Evolutionary conservation across 2,888 invertebrate genomes (phyloP), one percentile per base, ranked within the genome.

Genomic region (Helleia helle): DNA sequence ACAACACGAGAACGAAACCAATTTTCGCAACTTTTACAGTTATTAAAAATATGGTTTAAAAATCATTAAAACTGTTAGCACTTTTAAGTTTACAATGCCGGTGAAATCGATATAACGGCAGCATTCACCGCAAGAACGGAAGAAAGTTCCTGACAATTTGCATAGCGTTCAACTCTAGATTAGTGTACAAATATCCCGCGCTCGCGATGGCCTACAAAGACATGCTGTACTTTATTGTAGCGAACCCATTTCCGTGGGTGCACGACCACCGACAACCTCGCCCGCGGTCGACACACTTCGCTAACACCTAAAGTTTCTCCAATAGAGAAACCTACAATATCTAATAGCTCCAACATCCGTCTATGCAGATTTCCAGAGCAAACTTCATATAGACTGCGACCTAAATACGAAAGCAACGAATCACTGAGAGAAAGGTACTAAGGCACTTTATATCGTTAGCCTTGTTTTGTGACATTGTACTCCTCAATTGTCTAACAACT

Each of bases 311-410:
- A 79, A 77, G 81, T 83, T 84, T 81, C 81, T 71, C 77, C 76
- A 59, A 70, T 71, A 73, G 80, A 81, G 83, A 84, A 81, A 81
- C 71, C 70, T 67, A 75, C 76, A 72, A 74, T 75, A 74, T 76
- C 73, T 79, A 79, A 77, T 75, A 72, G 71, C 72, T 65, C 72
- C 67, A 52, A 77, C 79, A 80, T 81, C 81, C 81, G 80, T 79
- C 76, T 80, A 81, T 80, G 81, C 79, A 80, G 79, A 81, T 81
- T 81, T 77, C 76, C 79, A 79, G 79, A 80, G 72, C 77, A 67
- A 72, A 65, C 71, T 75, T 67, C 69, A 69, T 62, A 59, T 58
- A 65, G 62, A 66, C 55, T 58, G 55, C 68, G 74, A 74, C 75
- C 80, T 73, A 79, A 77, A 79, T 79, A 72, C 50, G 61, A 59